A percentile compares a stretch with the other conserved stretches of the same genome.
Evolutionary conservation across 2,888 invertebrate species (phyloP).

Genomic region (Reticulitermes lucifugus): DNA sequence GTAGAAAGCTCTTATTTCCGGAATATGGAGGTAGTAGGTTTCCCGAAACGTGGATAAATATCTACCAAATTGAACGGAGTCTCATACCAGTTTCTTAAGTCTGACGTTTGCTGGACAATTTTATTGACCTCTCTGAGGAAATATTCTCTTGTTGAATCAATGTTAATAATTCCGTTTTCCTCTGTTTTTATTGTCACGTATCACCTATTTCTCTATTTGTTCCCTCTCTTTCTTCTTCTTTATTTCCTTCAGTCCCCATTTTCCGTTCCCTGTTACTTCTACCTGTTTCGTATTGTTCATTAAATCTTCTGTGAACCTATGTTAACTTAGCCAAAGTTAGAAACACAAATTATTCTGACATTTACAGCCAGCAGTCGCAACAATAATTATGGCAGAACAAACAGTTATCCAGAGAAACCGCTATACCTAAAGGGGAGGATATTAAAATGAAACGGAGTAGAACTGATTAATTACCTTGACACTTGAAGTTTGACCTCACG

Average conservation of each 20-base stretch:
- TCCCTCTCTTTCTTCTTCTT: not conserved
- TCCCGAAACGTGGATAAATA: no score
- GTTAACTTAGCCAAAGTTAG: constrained; percentile 3
- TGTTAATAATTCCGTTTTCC: not conserved
- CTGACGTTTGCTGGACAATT: no score
- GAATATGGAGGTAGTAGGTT: no score
- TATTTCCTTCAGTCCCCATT: not conserved
- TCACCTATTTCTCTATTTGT: not conserved
- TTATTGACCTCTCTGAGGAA: no score
- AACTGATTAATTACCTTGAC: constrained; percentile 28
- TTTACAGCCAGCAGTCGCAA: not conserved
- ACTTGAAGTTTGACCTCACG: constrained; percentile 32
- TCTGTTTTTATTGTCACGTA: no score
- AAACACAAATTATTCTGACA: constrained; percentile 9
- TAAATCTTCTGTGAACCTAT: not conserved
- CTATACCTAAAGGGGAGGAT: not conserved
- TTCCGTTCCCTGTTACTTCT: not conserved
- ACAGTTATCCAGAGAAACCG: not conserved
- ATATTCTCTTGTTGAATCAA: no score
- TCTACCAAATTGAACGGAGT: no score
- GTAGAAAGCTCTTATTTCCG: no score
- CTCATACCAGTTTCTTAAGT: no score
- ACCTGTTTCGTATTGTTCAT: not conserved
- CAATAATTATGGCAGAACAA: constrained; percentile 4
- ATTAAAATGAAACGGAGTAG: not conserved